Conservation (phyloP, 2,888 invertebrate genomes). For the Cryptops parisi region DNA sequence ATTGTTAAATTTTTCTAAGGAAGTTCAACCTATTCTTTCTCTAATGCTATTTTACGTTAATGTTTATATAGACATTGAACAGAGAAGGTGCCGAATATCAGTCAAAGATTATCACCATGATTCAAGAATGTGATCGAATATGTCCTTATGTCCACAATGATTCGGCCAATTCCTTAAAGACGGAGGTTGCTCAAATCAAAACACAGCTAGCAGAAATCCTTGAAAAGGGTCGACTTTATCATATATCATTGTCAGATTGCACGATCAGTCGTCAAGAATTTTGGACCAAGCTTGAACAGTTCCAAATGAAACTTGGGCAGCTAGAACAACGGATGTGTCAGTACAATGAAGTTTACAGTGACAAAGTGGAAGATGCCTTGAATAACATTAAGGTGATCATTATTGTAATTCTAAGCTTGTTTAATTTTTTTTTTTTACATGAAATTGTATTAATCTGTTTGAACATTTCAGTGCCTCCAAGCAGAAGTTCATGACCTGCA, state of each 20-base stretch:
- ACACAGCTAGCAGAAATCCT: constrained; percentile 55
- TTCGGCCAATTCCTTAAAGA: constrained; percentile 54
- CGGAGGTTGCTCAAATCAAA: constrained; percentile 57
- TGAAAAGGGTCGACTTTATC: constrained; percentile 56
- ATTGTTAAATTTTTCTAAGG: not conserved
- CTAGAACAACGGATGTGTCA: constrained; percentile 55
- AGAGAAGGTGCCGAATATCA: constrained; percentile 76
- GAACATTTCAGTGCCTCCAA: constrained; percentile 46
- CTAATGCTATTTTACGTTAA: not conserved
- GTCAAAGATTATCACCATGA: constrained; percentile 60
- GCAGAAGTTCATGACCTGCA: constrained; percentile 77
- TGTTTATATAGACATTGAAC: constrained; percentile 35
- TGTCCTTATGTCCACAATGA: constrained; percentile 62
- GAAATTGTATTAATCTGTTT: not conserved
- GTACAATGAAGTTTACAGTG: constrained; percentile 63
- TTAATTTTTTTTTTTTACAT: not conserved
- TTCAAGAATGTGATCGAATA: constrained; percentile 63
- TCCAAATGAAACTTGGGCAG: constrained; percentile 63
- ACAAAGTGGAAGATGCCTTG: constrained; percentile 61
- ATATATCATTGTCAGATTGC: constrained; percentile 65
- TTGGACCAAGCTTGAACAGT: constrained; percentile 57
- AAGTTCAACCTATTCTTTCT: constrained; percentile 2
- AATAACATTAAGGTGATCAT: constrained; percentile 44
- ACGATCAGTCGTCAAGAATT: constrained; percentile 58
- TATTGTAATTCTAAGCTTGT: not conserved